Evolutionary conservation across 2,888 invertebrate species (phyloP), one percentile per base, ranked within the genome.

Genomic region (Lasioglossum pauxillum): DNA sequence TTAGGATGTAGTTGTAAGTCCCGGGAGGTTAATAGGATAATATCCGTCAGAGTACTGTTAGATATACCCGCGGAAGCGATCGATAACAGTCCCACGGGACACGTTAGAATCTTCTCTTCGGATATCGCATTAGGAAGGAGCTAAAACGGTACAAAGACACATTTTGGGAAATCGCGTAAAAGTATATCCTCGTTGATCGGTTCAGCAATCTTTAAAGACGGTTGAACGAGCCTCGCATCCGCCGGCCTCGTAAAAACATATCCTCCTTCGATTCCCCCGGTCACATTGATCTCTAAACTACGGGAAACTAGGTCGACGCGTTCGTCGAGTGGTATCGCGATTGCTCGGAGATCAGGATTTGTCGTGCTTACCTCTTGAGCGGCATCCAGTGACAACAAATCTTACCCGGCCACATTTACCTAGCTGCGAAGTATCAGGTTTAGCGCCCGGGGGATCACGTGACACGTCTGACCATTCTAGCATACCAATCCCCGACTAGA

Each of bases 271-370:
- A 80, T 87, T 86, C 73, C 78, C 82, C 73, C 23, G 57, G 78
- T 75, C 79, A 67, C 85, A 84, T 90, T 82, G 90, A 87, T 90
- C 88, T 88, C 80, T 57, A 87, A 84, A 86, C 82, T 84, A 53
- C 35, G 73, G 67, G 69, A 76, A 90, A 89, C 84, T 90, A 46
- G 89, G 90, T 90, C 90, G 81, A 81, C 81, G 75, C 74, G 67
- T 75, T 84, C 72, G 80, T 71, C 8, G 41, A 49, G 64, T n/a
- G 74, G 73, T 75, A 80, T 82, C 83, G 60, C 69, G 35, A 67
- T 71, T 80, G 80, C 80, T 78, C 74, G 80, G 60, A 75, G 83
- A 80, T 76, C 74, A 79, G 83, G 84, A 89, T 88, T 90, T 90
- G 80, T 86, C 87, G 86, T 27, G 73, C 83, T 83, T 82, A 60